phyloP scores from a whole-genome alignment of 2,888 invertebrate species.

The Himalopsyche kuldschensis region DNA sequence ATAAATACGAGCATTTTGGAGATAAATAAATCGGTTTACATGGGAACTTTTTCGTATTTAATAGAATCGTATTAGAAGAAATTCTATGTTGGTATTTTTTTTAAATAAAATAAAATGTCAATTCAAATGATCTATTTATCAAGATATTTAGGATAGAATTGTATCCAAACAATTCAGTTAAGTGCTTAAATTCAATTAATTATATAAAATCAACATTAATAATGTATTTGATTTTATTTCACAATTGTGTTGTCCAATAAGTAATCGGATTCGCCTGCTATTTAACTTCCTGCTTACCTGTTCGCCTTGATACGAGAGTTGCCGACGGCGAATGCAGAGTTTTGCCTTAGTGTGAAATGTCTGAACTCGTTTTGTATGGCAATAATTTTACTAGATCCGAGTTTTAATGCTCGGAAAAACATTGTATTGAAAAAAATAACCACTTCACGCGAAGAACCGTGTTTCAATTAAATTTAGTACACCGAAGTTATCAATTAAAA shows the following conservation, averaged over 20 bases:
- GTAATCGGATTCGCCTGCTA: neutral
- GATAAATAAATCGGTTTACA: no score
- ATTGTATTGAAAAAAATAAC: neutral
- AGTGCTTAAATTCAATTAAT: no score
- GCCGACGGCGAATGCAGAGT: slow-evolving; percentile 12
- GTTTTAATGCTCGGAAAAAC: neutral
- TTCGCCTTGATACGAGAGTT: slow-evolving; percentile 12
- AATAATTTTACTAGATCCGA: neutral
- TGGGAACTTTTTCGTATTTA: no score
- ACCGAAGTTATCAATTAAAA: neutral
- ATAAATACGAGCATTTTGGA: no score
- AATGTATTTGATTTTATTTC: neutral
- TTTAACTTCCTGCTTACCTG: slow-evolving; percentile 15
- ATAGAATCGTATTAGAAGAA: no score
- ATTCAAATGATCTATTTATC: no score
- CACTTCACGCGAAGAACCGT: neutral
- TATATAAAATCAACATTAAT: neutral
- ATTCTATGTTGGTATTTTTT: no score
- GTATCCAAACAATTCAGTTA: no score
- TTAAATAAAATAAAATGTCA: no score
- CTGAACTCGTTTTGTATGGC: neutral
- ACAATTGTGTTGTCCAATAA: neutral
- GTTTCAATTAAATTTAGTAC: neutral
- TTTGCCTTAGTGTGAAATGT: neutral
- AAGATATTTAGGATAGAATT: no score